Evolutionary conservation across 2,888 invertebrate genomes (phyloP).

Genomic region (Polydrusus pterygomalis): DNA sequence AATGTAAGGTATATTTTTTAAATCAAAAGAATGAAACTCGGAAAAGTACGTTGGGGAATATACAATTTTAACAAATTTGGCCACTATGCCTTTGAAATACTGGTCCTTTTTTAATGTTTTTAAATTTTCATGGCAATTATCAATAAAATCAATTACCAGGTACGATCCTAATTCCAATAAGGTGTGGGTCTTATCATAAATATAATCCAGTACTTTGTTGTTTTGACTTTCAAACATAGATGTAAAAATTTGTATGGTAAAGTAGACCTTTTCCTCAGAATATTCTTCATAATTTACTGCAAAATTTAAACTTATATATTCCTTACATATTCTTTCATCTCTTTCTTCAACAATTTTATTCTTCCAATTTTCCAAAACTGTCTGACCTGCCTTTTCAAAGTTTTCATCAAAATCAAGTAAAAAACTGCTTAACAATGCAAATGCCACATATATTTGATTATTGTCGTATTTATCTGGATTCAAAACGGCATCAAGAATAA

Average conservation of each 20-base stretch:
- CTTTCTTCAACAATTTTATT: slow-evolving; percentile 20
- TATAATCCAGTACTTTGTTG: slow-evolving; percentile 52
- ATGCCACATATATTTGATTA: slow-evolving; percentile 29
- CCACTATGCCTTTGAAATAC: slow-evolving; percentile 47
- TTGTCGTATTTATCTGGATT: slow-evolving; percentile 8
- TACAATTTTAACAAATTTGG: slow-evolving; percentile 45
- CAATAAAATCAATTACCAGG: slow-evolving; percentile 44
- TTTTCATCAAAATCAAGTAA: neutral
- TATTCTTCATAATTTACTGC: neutral
- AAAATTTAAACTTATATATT: slow-evolving; percentile 24
- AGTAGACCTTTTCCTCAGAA: neutral
- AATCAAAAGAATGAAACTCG: no score
- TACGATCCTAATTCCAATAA: slow-evolving; percentile 27
- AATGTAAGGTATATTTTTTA: slow-evolving; percentile 1
- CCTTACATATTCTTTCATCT: slow-evolving; percentile 15
- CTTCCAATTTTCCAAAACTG: slow-evolving; percentile 14
- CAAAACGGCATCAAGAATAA: slow-evolving; percentile 12
- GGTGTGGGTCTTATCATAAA: slow-evolving; percentile 51
- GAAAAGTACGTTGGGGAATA: slow-evolving; percentile 35
- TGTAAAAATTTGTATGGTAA: slow-evolving; percentile 49
- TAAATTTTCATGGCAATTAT: slow-evolving; percentile 42
- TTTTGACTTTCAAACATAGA: slow-evolving; percentile 57
- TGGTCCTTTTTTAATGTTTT: slow-evolving; percentile 51
- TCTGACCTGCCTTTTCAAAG: neutral
- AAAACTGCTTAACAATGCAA: slow-evolving; percentile 18